These are phyloP conservation scores for Solenodon paradoxus DNA, from an alignment of 2,113 vertebrate genomes.

Conservation along the genomic window DNA sequence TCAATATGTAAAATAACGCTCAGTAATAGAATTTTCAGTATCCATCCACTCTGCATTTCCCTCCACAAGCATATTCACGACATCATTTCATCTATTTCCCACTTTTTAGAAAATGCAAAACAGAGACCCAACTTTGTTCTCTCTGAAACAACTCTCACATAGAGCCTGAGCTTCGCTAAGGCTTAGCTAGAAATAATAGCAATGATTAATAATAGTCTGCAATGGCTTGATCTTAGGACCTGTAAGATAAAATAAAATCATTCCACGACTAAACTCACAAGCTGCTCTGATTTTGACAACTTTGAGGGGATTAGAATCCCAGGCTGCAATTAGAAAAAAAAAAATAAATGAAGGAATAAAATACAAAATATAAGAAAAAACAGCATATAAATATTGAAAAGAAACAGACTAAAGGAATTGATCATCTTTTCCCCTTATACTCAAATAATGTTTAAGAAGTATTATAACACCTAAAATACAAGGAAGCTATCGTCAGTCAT, in stretches of 20 bases:
- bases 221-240: neutral
- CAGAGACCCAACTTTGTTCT: neutral
- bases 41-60: neutral
- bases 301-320: neutral
- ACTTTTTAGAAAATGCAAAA: neutral
- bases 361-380: constrained; percentile 4
- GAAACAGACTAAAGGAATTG: neutral
- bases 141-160: neutral
- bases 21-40: neutral
- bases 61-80: neutral
- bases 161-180: neutral
- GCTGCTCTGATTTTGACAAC: neutral
- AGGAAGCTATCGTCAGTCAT: neutral
- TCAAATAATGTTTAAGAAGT: constrained; percentile 1
- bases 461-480: neutral
- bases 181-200: neutral
- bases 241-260: constrained; percentile 31
- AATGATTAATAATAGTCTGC: neutral
- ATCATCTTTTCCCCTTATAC: neutral
- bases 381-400: neutral
- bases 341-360: constrained; percentile 5
- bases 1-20: neutral
- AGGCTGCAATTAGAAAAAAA: neutral
- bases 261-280: neutral
- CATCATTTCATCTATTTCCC: neutral